Percentiles rank a stretch among this genome's conserved stretches.
These are phyloP conservation scores for Asarcornis scutulata DNA, from an alignment of 2,113 vertebrate species.

Conservation along the genomic window DNA sequence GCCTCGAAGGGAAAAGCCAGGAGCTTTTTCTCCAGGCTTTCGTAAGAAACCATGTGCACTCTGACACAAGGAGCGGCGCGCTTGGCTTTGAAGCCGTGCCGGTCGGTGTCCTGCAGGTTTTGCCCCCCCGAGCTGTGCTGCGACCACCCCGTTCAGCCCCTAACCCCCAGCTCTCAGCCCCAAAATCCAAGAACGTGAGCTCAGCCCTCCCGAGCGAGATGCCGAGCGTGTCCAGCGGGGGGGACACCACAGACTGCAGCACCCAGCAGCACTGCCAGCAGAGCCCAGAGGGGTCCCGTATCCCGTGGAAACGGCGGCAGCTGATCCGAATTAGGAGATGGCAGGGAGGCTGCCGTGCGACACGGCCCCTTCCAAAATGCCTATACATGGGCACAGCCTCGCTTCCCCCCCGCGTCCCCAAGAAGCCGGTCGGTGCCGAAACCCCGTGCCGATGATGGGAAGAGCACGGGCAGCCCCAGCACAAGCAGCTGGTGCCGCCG, in stretches of 20 bases:
- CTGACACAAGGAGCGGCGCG: background rate
- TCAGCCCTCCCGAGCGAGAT: accelerated
- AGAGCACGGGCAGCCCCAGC: background rate
- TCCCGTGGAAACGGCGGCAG: conserved; percentile 40
- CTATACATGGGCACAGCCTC: conserved; percentile 2
- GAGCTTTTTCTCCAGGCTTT: background rate
- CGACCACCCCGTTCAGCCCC: background rate
- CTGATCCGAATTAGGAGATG: background rate
- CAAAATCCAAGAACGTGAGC: background rate
- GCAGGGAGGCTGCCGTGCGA: conserved; percentile 45
- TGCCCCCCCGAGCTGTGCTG: background rate
- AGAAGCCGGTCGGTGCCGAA: background rate
- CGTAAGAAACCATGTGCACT: background rate
- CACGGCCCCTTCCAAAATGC: background rate
- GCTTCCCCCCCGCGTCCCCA: background rate
- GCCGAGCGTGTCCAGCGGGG: background rate
- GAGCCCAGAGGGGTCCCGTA: conserved; percentile 38
- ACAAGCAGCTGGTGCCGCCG: background rate
- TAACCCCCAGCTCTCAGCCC: background rate
- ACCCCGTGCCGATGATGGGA: accelerated
- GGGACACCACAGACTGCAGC: background rate
- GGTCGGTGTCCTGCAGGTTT: background rate
- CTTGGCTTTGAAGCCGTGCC: background rate
- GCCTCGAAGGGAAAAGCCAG: background rate
- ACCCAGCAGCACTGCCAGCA: background rate